These are phyloP conservation scores for Rhysida immarginata DNA, from an alignment of 1,140 invertebrate species.

Conservation along the genomic window DNA sequence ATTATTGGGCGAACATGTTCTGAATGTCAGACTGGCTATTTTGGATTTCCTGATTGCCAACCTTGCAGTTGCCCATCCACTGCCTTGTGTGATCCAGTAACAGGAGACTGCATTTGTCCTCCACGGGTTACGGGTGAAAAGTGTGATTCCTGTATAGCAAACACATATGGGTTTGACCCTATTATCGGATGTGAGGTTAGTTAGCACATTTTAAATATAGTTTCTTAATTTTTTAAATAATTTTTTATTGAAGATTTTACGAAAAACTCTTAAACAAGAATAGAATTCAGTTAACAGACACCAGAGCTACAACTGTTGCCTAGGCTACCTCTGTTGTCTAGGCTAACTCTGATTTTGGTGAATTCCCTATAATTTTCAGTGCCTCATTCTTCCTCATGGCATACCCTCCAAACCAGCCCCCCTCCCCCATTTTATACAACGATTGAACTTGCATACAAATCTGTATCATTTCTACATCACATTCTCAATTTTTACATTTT, in stretches of 20 bases:
- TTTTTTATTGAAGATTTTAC: neutral
- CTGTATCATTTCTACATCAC: too few relatives aligned
- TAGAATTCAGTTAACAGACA: neutral
- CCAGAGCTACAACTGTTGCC: too few relatives aligned
- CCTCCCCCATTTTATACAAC: too few relatives aligned
- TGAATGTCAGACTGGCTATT: constrained; percentile 78
- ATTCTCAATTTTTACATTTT: too few relatives aligned
- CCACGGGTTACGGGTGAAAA: constrained; percentile 42
- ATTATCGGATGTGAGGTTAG: constrained; percentile 76
- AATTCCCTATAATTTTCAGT: too few relatives aligned
- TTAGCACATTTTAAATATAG: constrained; percentile 11
- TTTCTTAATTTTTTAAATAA: neutral
- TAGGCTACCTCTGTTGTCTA: too few relatives aligned
- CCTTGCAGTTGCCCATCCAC: constrained; percentile 69
- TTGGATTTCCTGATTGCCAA: constrained; percentile 86
- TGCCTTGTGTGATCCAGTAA: constrained; percentile 58
- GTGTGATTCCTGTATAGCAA: constrained; percentile 73
- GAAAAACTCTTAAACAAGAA: neutral
- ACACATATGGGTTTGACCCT: constrained; percentile 87
- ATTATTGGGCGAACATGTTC: constrained; percentile 86
- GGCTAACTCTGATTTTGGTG: too few relatives aligned
- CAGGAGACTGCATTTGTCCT: constrained; percentile 44
- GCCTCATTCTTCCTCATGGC: too few relatives aligned
- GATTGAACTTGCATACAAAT: too few relatives aligned
- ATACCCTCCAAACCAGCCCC: too few relatives aligned